Percentiles rank a stretch among this genome's conserved stretches.
Evolutionary conservation across 2,888 invertebrate species (phyloP).

Genomic region (Thecophora atra): DNA sequence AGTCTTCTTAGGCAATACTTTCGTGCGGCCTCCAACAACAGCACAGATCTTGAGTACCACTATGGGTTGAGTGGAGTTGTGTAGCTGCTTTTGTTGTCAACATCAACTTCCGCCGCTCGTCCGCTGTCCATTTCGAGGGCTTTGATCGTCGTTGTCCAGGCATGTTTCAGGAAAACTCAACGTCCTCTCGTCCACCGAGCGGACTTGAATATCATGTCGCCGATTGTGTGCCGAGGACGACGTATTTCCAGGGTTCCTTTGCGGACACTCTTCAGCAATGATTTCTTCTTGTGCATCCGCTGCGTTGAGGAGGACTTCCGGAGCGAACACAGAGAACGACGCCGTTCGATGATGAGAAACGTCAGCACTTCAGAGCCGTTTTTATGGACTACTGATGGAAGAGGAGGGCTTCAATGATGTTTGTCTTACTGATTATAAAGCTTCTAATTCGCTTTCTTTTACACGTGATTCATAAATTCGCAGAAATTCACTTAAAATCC

Average conservation of each 20-base stretch:
- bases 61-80: background rate
- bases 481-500: too few relatives aligned
- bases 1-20: background rate
- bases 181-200: background rate
- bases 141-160: background rate
- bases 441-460: too few relatives aligned
- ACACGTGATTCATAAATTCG: too few relatives aligned
- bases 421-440: too few relatives aligned
- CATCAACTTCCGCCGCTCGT: background rate
- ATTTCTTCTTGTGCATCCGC: background rate
- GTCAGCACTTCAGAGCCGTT: background rate
- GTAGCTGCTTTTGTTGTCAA: background rate
- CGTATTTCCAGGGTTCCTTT: background rate
- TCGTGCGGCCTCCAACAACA: conserved; percentile 1
- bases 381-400: background rate
- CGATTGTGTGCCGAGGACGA: background rate
- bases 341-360: background rate
- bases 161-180: background rate
- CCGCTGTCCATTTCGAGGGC: too few relatives aligned
- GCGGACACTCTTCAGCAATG: background rate
- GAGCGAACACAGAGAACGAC: background rate
- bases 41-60: conserved; percentile 4
- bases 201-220: background rate
- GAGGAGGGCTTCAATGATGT: background rate
- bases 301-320: background rate